These are phyloP conservation scores for Falco punctatus DNA, from an alignment of 2,113 vertebrate species.

Conservation along the genomic window DNA sequence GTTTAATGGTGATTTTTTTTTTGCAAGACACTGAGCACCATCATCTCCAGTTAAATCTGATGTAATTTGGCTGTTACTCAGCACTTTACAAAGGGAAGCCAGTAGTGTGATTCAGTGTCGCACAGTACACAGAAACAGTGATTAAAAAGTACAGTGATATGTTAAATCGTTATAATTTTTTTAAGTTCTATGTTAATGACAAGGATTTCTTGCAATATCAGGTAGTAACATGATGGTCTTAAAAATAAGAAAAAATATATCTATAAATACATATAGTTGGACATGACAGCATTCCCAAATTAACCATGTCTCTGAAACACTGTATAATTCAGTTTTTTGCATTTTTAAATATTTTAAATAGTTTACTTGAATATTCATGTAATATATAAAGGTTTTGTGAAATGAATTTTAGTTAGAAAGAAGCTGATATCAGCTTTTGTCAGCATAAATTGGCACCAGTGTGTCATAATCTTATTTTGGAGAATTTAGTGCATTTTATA, in stretches of 20 bases:
- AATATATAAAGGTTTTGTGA: slow-evolving; percentile 73
- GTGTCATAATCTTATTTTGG: slow-evolving; percentile 71
- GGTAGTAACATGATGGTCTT: slow-evolving; percentile 59
- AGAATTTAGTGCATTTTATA: slow-evolving; percentile 71
- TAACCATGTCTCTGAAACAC: slow-evolving; percentile 57
- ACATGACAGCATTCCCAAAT: slow-evolving; percentile 57
- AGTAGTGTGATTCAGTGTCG: slow-evolving; percentile 8
- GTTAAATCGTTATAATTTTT: slow-evolving; percentile 6
- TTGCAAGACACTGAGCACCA: slow-evolving; percentile 4
- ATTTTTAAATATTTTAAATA: slow-evolving; percentile 61
- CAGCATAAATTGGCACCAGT: slow-evolving; percentile 64
- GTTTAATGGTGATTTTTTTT: neutral
- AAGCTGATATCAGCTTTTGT: slow-evolving; percentile 65
- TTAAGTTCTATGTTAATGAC: slow-evolving; percentile 1
- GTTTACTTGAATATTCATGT: slow-evolving; percentile 77
- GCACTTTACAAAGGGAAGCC: slow-evolving; percentile 55
- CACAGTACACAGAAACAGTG: neutral
- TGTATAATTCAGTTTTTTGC: slow-evolving; percentile 65
- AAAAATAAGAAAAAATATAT: slow-evolving; percentile 40
- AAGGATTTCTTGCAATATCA: slow-evolving; percentile 46
- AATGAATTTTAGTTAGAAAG: slow-evolving; percentile 67
- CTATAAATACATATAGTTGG: slow-evolving; percentile 38
- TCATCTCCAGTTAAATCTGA: neutral
- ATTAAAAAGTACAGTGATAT: neutral
- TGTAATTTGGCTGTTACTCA: slow-evolving; percentile 40